Base-by-base conservation (phyloP, 2,113 vertebrate genomes). In the Mobula hypostoma region DNA sequence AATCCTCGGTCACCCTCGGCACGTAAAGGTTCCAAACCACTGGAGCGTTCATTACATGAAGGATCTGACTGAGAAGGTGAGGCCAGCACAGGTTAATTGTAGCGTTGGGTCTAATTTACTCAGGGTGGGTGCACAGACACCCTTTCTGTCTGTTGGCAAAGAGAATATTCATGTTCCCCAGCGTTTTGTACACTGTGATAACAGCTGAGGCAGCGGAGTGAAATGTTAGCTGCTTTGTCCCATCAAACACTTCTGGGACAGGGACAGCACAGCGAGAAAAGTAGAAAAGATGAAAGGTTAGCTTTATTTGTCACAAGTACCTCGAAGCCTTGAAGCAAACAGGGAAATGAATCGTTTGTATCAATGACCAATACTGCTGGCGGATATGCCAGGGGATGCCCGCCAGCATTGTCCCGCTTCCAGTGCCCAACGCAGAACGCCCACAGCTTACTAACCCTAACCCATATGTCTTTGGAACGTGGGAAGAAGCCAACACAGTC, bases 41-140 rank as follows among this genome's bases (percentile, higher is more conserved):
- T 88, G 2, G 58, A 95, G 79, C 1, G 36, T 94, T 24, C 0
- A 95, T 85, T 95, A 96, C 5, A 96, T 96, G 85, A 97, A 96
- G 94, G 95, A 95, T 36, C 94, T 96, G 3, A 94, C 58, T 32
- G 96, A 95, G 56, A 97, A 97, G 96, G 96, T 96, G 94, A 95
- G 94, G 14, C 0, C 5, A n/a, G 15, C 29, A 32, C 6, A 19
- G 11, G 58, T 21, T 85, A 2, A 40, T 85, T 56, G 5, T 48
- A n/a, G 19, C n/a, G 15, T 36, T 72, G 0, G 5, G 32, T 24
- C 12, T 48, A 24, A 56, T 85, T 85, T 11, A 27, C 82, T 85
- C 27, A 1, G 48, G 8, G 48, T 85, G n/a, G 48, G 32, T 36
- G 24, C 40, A 5, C 8, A 48, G 79, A 21, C 79, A 78, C 19